These are phyloP conservation scores for Cosmorhoe ocellata DNA, from an alignment of 2,888 invertebrate species.

Conservation along the genomic window DNA sequence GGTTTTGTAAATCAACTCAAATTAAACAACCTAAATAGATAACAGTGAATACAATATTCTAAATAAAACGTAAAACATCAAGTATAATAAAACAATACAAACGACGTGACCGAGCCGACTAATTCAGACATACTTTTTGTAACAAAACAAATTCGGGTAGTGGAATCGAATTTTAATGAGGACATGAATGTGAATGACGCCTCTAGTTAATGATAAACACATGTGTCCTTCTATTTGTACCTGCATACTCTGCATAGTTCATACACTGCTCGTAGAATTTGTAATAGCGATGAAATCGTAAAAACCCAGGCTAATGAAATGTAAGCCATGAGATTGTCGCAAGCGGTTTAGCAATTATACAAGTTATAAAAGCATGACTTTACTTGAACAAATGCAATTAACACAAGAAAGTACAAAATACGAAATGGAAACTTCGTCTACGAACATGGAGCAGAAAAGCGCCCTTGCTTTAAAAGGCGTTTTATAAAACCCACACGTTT, in stretches of 20 bases:
- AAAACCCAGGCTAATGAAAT: slow-evolving; percentile 22
- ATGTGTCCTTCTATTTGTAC: slow-evolving; percentile 38
- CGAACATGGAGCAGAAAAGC: slow-evolving; percentile 23
- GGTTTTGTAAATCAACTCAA: too few relatives aligned
- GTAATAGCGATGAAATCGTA: slow-evolving; percentile 22
- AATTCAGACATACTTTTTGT: neutral
- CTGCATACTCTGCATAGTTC: slow-evolving; percentile 39
- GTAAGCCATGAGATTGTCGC: slow-evolving; percentile 29
- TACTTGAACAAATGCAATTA: too few relatives aligned
- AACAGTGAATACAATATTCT: too few relatives aligned
- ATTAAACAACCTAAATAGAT: too few relatives aligned
- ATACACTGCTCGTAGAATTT: slow-evolving; percentile 26
- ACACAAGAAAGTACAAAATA: neutral
- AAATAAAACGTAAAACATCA: too few relatives aligned
- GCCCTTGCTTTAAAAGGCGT: slow-evolving; percentile 32
- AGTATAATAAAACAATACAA: neutral
- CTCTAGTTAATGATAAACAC: slow-evolving; percentile 11
- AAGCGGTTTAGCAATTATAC: slow-evolving; percentile 7
- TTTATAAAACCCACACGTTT: slow-evolving; percentile 22
- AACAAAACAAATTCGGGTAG: slow-evolving; percentile 2
- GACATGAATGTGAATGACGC: neutral
- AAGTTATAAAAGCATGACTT: neutral
- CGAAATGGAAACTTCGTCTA: neutral
- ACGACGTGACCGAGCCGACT: neutral
- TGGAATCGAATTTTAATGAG: slow-evolving; percentile 13